Evolutionary conservation across 2,113 vertebrate species (phyloP).

Genomic region (Chaetodon trifascialis): DNA sequence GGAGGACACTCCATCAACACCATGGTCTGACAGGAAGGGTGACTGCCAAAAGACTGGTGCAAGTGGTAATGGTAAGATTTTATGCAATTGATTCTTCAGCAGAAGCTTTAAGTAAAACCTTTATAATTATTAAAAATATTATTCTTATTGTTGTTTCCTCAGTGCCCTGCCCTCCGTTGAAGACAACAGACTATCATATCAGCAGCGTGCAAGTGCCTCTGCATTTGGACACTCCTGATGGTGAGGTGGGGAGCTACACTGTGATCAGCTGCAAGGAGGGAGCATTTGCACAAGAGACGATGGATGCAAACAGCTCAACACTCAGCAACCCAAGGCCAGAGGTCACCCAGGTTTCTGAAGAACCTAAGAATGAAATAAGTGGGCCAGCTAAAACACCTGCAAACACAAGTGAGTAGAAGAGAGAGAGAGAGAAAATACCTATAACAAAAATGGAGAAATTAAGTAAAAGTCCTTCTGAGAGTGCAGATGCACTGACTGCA

Average conservation of each 20-base stretch:
- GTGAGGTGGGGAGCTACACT: neutral
- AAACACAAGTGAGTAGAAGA: conserved; percentile 4
- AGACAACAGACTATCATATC: neutral
- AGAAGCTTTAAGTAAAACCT: neutral
- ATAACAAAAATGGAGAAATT: too few species aligned
- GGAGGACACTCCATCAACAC: neutral
- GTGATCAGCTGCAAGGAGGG: neutral
- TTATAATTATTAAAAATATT: too few species aligned
- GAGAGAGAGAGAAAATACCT: too few species aligned
- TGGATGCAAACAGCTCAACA: too few species aligned
- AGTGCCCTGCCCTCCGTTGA: neutral
- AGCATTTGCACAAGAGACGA: neutral
- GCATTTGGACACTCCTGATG: conserved; percentile 5
- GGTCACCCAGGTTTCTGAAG: too few species aligned
- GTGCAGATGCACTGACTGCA: too few species aligned
- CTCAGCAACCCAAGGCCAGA: too few species aligned
- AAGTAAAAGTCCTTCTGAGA: too few species aligned
- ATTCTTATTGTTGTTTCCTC: neutral
- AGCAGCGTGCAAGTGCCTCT: neutral
- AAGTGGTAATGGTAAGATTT: conserved; percentile 1
- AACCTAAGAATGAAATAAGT: too few species aligned
- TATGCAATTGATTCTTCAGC: neutral
- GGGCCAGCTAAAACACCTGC: neutral
- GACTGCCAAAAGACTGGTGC: neutral
- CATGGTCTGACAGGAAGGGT: neutral